Conservation (phyloP, 2,888 invertebrate species). For the Perizoma flavofasciatum region DNA sequence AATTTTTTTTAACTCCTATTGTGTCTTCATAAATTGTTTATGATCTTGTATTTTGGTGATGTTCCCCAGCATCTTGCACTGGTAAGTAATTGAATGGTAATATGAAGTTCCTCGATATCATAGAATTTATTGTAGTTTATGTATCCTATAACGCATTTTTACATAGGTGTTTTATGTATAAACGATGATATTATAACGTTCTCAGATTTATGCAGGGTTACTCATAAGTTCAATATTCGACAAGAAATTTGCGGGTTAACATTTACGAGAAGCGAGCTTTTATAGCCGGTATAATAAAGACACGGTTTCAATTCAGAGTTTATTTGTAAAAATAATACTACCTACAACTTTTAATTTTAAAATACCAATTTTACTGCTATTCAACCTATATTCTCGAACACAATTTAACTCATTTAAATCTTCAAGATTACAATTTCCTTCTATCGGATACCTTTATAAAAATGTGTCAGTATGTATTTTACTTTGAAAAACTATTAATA, state of each 20-base stretch:
- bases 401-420: conserved; percentile 32
- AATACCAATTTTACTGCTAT: conserved; percentile 21
- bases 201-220: conserved; percentile 35
- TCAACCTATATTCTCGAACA: conserved; percentile 33
- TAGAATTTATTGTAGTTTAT: no score
- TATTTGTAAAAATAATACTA: conserved; percentile 8
- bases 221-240: conserved; percentile 37
- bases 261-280: conserved; percentile 28
- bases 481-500: conserved; percentile 37
- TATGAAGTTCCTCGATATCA: no score
- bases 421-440: conserved; percentile 17
- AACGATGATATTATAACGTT: neutral
- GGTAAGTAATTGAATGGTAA: no score
- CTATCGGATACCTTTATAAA: conserved; percentile 3
- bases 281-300: conserved; percentile 32
- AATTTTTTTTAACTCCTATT: no score
- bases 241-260: conserved; percentile 36
- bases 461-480: conserved; percentile 9
- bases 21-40: no score
- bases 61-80: no score
- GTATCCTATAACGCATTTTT: no score
- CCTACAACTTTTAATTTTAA: conserved; percentile 5
- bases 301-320: conserved; percentile 21
- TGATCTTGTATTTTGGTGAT: no score
- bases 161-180: no score